Evolutionary conservation across 2,113 vertebrate species (phyloP).

Genomic region (Chascanopsetta lugubris): DNA sequence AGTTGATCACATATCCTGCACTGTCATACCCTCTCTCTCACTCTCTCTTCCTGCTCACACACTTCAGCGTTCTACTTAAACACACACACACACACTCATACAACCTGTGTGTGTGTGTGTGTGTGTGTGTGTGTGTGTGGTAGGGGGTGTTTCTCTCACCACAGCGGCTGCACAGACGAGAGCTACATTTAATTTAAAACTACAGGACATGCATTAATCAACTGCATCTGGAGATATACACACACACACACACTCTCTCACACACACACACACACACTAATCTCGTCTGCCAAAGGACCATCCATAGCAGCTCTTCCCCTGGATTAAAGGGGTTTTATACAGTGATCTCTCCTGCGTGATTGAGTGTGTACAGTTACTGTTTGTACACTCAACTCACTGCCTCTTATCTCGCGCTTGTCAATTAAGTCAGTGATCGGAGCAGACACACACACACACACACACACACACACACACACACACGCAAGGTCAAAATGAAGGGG

Average conservation of each 20-base stretch:
- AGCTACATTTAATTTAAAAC: conserved; percentile 46
- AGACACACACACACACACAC: no score
- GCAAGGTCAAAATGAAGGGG: background rate
- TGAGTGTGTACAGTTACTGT: conserved; percentile 39
- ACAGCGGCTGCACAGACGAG: conserved; percentile 21
- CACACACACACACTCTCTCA: conserved; percentile 4
- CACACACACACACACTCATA: conserved; percentile 23
- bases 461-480: background rate
- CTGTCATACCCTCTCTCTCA: conserved; percentile 28
- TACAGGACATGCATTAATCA: conserved; percentile 58
- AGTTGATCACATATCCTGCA: conserved; percentile 46
- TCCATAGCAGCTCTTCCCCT: conserved; percentile 47
- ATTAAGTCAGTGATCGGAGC: background rate
- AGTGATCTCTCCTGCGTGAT: conserved; percentile 56
- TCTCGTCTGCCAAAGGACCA: conserved; percentile 47
- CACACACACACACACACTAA: conserved; percentile 45
- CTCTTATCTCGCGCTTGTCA: conserved; percentile 18
- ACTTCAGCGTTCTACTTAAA: background rate
- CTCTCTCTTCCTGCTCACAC: conserved; percentile 27
- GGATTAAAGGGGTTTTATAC: conserved; percentile 57
- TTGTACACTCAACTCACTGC: conserved; percentile 12
- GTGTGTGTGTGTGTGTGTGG: no score
- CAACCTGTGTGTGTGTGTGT: no score
- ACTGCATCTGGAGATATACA: conserved; percentile 28
- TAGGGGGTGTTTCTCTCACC: conserved; percentile 48